Base-by-base conservation (phyloP, 2,888 invertebrate genomes). In the Ectemnius lituratus region DNA sequence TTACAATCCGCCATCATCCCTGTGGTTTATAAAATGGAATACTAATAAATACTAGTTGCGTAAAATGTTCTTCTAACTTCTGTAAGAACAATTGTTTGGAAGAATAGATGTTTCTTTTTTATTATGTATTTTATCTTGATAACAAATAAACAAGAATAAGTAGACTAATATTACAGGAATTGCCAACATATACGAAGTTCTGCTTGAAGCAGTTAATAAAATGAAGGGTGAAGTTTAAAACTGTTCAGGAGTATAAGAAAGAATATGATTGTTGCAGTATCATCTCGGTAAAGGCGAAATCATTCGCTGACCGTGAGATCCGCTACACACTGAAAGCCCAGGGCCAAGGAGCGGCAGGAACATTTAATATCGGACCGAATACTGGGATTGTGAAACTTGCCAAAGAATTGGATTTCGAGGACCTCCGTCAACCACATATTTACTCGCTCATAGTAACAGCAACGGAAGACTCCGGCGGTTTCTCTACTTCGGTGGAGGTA, bases 401-500 rank as follows among this genome's bases (percentile, higher is more conserved):
- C 13, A 97, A 98, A 91, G 97, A 97, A 91, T 92, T 99, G 86
- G 99, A 99, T 92, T 99, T 98, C 89, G 99, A 99, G 92, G 98
- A 99, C 91, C 92, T 98, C 78, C 93, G 97, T 62, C 98, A 98
- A 88, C 97, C 98, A 0, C 98, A 98, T 87, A 96, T 97, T 74
- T 99, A 98, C 90, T 96, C 97, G 6, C 92, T 99, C 79, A 95
- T 96, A 80, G 97, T 98, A 66, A 98, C 97, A 2, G 98, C 98
- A 28, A 98, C 98, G 0, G 99, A 99, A 91, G 98, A 98, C 91
- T 98, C 97, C n/a, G 98, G 98, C 65, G 98, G 98, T 73, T 98
- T 98, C 91, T 97, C 97, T 23, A 98, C 97, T 28, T 96, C 97
- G 58, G 97, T 98, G 79, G 98, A 98, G 94, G 97, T 97, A 92